Evolutionary conservation across 2,797 vertebrate genomes (phyloP).

Genomic region (Arnoldichthys spilopterus): DNA sequence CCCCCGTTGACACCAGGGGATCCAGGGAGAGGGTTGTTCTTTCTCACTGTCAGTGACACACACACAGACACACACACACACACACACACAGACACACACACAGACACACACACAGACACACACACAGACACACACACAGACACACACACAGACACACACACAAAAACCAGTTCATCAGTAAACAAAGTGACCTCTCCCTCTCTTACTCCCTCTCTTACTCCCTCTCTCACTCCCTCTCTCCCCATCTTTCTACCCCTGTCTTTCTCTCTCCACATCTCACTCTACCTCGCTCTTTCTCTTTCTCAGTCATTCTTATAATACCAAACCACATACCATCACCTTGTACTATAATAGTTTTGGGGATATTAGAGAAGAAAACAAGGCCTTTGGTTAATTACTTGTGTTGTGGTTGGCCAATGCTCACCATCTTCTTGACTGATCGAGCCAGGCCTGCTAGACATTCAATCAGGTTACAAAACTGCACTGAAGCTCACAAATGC

Average conservation of each 20-base stretch:
- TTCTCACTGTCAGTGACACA: constrained; percentile 41
- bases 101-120: no score
- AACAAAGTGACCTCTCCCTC: constrained; percentile 26
- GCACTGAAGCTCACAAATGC: not conserved
- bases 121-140: no score
- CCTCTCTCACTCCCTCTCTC: constrained; percentile 12
- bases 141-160: not conserved
- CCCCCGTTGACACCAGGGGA: constrained; percentile 62
- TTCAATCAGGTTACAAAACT: not conserved
- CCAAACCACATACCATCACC: constrained; percentile 6
- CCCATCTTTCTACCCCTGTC: not conserved
- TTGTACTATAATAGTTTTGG: constrained; percentile 10
- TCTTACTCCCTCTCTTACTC: not conserved
- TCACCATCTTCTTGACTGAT: not conserved
- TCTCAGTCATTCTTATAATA: not conserved
- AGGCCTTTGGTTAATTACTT: not conserved
- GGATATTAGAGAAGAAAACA: not conserved
- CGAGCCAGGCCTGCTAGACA: not conserved
- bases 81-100: constrained; percentile 12
- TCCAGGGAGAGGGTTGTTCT: constrained; percentile 48
- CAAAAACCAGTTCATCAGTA: constrained; percentile 15
- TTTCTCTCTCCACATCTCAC: constrained; percentile 14
- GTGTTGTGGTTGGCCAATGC: not conserved
- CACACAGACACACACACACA: not conserved
- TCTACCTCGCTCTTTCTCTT: not conserved